Conservation (phyloP, 2,888 invertebrate genomes). For the Athetis lepigone region DNA sequence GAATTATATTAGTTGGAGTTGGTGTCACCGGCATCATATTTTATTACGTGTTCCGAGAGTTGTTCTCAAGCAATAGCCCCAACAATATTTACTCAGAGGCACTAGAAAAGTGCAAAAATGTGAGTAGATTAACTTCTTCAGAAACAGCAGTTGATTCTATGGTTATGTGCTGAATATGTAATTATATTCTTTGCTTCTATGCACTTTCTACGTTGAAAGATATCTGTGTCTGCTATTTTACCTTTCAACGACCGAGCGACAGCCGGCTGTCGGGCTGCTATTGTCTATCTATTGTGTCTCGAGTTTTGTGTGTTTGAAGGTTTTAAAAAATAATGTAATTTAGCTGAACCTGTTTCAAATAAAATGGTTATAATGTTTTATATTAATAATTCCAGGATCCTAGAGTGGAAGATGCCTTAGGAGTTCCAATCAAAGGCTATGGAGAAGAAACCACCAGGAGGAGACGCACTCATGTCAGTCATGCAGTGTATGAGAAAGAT, state of each 20-base stretch:
- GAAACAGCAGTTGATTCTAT: neutral
- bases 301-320: too few relatives aligned
- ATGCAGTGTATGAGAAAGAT: slow-evolving; percentile 93
- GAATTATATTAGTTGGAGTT: slow-evolving; percentile 94
- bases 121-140: slow-evolving; percentile 67
- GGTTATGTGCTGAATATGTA: neutral
- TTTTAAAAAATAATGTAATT: too few relatives aligned
- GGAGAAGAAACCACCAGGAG: slow-evolving; percentile 96
- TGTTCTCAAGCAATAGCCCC: slow-evolving; percentile 97
- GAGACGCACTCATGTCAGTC: slow-evolving; percentile 95
- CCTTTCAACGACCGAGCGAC: too few relatives aligned
- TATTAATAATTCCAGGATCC: slow-evolving; percentile 88
- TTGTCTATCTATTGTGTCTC: too few relatives aligned
- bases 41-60: slow-evolving; percentile 95
- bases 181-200: too few relatives aligned
- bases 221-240: too few relatives aligned
- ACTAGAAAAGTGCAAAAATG: slow-evolving; percentile 93
- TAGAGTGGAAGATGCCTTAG: slow-evolving; percentile 95
- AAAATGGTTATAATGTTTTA: neutral
- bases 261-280: too few relatives aligned
- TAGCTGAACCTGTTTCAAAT: neutral
- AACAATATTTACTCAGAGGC: slow-evolving; percentile 96
- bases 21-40: slow-evolving; percentile 96
- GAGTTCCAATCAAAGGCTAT: slow-evolving; percentile 96
- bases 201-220: too few relatives aligned